Evolutionary conservation across 2,888 invertebrate genomes (phyloP).

Genomic region (Epirrhoe tristata): DNA sequence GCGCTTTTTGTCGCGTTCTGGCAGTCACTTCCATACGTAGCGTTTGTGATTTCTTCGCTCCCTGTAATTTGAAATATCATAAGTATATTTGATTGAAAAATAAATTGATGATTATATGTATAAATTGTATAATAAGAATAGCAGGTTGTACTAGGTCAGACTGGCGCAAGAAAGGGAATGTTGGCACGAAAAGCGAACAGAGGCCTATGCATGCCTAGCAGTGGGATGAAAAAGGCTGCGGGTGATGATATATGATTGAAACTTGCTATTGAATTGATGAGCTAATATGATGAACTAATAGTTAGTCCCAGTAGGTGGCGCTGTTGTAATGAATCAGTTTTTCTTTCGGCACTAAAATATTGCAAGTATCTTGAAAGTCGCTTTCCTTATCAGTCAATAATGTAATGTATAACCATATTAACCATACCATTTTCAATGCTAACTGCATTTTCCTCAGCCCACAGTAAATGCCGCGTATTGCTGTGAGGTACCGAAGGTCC

Average conservation of each 20-base stretch:
- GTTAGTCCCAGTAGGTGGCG: too few species aligned
- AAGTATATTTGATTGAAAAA: background rate
- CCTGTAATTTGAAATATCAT: constrained; percentile 46
- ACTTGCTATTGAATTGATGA: too few species aligned
- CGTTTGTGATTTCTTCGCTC: constrained; percentile 62
- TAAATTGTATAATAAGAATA: too few species aligned
- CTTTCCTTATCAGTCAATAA: background rate
- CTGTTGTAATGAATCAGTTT: too few species aligned
- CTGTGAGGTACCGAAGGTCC: constrained; percentile 62
- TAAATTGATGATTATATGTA: too few species aligned
- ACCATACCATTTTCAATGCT: constrained; percentile 55
- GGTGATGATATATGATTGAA: too few species aligned
- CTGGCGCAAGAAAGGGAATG: too few species aligned
- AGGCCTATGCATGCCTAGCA: too few species aligned
- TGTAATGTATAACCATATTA: constrained; percentile 40
- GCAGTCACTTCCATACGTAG: constrained; percentile 67
- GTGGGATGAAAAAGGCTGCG: too few species aligned
- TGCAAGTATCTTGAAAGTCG: background rate
- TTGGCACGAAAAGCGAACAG: too few species aligned
- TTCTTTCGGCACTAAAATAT: background rate
- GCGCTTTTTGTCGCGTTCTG: constrained; percentile 62
- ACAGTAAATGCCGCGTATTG: constrained; percentile 71
- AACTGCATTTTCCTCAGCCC: constrained; percentile 68
- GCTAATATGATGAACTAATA: too few species aligned
- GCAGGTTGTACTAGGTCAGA: too few species aligned